Conservation (phyloP, 2,888 invertebrate genomes). For the Macrosiphum euphorbiae region DNA sequence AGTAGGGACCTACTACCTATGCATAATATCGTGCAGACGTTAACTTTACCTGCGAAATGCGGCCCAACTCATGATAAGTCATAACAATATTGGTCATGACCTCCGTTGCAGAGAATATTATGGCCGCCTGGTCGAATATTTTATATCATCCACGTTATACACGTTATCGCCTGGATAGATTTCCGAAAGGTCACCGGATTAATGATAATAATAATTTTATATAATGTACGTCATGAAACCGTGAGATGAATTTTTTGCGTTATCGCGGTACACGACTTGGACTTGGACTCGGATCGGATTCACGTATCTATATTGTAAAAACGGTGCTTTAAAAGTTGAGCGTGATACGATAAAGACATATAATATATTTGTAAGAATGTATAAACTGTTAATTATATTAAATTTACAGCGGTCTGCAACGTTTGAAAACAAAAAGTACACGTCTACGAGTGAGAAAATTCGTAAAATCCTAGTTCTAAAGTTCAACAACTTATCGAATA, state of each 20-base stretch:
- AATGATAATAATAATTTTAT: background rate
- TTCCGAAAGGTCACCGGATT: background rate
- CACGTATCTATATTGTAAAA: background rate
- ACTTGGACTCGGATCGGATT: background rate
- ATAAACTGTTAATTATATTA: background rate
- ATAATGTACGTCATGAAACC: background rate
- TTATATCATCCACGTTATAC: background rate
- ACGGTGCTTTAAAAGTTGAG: background rate
- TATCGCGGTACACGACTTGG: background rate
- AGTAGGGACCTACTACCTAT: no score
- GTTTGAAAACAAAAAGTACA: background rate
- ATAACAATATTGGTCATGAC: background rate
- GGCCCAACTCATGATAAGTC: background rate
- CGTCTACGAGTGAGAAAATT: background rate
- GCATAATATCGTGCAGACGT: background rate
- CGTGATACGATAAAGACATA: background rate
- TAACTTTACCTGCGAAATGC: background rate
- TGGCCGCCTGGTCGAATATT: background rate
- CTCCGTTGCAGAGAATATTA: background rate
- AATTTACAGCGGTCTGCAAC: background rate
- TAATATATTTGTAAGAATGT: slow-evolving; percentile 3
- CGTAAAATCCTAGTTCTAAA: background rate
- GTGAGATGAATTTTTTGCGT: background rate
- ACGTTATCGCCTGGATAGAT: background rate
- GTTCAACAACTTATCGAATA: background rate